A percentile compares a stretch with the other conserved stretches of the same genome.
Evolutionary conservation across 2,888 invertebrate genomes (phyloP).

Genomic region (Serripes groenlandicus): DNA sequence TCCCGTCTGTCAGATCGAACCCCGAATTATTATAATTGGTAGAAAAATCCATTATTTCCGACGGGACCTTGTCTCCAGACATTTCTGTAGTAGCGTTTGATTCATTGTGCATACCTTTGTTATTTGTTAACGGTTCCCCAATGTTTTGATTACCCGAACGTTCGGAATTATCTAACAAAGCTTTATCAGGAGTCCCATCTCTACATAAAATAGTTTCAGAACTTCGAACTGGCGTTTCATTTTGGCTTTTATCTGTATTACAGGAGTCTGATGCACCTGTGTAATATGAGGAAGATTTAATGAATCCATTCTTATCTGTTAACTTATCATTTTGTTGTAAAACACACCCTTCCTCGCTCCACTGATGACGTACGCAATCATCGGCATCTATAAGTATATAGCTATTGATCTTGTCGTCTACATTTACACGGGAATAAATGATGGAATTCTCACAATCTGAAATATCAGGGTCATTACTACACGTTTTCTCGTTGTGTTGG

Average conservation of each 20-base stretch:
- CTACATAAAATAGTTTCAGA: constrained; percentile 20
- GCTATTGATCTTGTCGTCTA: constrained; percentile 9
- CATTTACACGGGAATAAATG: constrained; percentile 8
- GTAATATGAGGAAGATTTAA: background rate
- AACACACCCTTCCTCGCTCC: constrained; percentile 35
- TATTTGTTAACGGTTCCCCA: background rate
- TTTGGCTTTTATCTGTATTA: constrained; percentile 43
- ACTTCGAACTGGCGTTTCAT: constrained; percentile 7
- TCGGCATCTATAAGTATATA: background rate
- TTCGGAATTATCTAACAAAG: constrained; percentile 7
- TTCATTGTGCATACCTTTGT: background rate
- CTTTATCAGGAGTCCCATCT: constrained; percentile 20
- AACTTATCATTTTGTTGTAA: constrained; percentile 24
- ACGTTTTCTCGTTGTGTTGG: too few species aligned
- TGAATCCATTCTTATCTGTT: constrained; percentile 34
- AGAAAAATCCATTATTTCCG: too few species aligned
- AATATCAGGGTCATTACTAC: too few species aligned
- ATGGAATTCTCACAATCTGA: too few species aligned
- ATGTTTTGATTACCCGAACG: constrained; percentile 1
- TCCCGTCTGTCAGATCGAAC: background rate
- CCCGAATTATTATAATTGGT: background rate
- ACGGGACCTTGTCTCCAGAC: too few species aligned
- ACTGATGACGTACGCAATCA: constrained; percentile 30
- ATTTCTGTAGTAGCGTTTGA: too few species aligned
- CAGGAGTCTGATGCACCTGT: constrained; percentile 46